Evolutionary conservation across 2,797 vertebrate genomes (phyloP).

Genomic region (Ctenopoma multispine): DNA sequence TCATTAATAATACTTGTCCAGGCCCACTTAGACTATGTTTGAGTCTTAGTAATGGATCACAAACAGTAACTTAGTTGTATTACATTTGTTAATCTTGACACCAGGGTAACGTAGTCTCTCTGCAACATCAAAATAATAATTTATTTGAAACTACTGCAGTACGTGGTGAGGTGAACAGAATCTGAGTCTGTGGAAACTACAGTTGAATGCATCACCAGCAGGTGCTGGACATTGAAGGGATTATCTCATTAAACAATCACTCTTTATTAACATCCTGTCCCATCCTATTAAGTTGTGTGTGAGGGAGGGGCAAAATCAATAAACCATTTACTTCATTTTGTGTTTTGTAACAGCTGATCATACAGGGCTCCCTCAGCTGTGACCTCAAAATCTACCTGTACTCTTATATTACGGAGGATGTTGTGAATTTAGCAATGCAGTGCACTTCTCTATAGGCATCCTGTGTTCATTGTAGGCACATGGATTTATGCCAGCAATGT

Average conservation of each 20-base stretch:
- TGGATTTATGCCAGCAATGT: constrained; percentile 33
- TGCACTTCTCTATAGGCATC: constrained; percentile 27
- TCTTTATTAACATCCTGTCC: constrained; percentile 71
- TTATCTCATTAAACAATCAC: constrained; percentile 65
- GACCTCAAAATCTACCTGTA: constrained; percentile 51
- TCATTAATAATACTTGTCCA: constrained; percentile 77
- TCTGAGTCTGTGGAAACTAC: constrained; percentile 21
- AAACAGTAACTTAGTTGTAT: constrained; percentile 52
- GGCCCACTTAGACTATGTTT: constrained; percentile 57
- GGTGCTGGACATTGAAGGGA: constrained; percentile 41
- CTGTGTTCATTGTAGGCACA: constrained; percentile 34
- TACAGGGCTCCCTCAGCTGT: constrained; percentile 40
- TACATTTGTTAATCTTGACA: constrained; percentile 37
- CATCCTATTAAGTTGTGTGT: constrained; percentile 45
- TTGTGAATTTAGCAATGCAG: constrained; percentile 26
- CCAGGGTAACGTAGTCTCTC: constrained; percentile 3
- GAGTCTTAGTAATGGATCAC: constrained; percentile 62
- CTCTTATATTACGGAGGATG: constrained; percentile 30
- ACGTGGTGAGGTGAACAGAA: constrained; percentile 1
- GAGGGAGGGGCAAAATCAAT: constrained; percentile 68
- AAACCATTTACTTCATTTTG: constrained; percentile 75
- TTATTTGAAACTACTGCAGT: constrained; percentile 35
- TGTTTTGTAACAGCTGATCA: constrained; percentile 51
- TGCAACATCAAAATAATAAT: constrained; percentile 17
- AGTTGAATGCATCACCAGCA: constrained; percentile 39